These are phyloP conservation scores for Engystomops pustulosus DNA, from an alignment of 2,113 vertebrate species.

Conservation along the genomic window DNA sequence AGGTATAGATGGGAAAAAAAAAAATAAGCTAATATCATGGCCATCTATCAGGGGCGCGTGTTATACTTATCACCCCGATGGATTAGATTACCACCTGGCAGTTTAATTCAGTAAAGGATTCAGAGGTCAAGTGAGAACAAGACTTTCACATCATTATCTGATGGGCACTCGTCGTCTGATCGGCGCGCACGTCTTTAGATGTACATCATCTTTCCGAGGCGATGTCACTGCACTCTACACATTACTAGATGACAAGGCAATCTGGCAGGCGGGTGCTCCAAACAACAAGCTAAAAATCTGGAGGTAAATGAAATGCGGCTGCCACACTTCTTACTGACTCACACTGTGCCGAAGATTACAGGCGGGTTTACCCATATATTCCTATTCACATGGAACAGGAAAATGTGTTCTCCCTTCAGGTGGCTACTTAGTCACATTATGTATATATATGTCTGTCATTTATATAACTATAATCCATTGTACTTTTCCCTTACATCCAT, in stretches of 20 bases:
- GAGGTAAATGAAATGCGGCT: neutral
- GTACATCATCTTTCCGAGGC: constrained; percentile 22
- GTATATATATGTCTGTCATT: neutral
- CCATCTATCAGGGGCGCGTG: neutral
- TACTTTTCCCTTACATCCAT: neutral
- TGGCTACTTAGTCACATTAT: neutral
- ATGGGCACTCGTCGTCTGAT: constrained; percentile 11
- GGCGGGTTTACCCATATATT: neutral
- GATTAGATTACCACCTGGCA: constrained; percentile 38
- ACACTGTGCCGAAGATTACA: neutral
- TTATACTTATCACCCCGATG: neutral
- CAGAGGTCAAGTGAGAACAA: constrained; percentile 31
- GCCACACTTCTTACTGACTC: neutral
- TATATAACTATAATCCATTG: neutral
- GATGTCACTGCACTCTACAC: constrained; percentile 27
- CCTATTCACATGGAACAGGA: neutral
- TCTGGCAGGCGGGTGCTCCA: neutral
- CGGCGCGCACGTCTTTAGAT: constrained; percentile 7
- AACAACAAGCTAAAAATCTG: neutral
- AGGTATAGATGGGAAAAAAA: too few species aligned
- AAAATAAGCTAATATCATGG: neutral
- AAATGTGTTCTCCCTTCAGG: neutral
- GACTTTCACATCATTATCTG: constrained; percentile 15
- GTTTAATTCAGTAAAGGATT: constrained; percentile 12
- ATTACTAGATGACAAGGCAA: neutral